phyloP scores from a whole-genome alignment of 2,113 vertebrate genomes.

The Pygoscelis adeliae region DNA sequence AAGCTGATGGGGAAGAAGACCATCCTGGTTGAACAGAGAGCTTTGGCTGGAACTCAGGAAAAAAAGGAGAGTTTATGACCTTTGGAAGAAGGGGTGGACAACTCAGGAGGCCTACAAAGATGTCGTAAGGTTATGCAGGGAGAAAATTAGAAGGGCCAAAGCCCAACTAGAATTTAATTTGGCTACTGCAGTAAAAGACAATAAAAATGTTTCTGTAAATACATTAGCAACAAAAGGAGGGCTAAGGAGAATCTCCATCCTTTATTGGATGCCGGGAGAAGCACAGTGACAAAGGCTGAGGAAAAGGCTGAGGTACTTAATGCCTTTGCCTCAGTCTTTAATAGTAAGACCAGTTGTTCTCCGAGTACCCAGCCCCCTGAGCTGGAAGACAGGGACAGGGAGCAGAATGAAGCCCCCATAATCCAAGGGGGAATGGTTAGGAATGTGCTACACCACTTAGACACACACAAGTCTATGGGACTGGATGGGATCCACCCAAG shows the following conservation, averaged over 20 bases:
- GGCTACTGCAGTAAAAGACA: neutral
- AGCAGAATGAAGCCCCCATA: neutral
- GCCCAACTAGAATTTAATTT: neutral
- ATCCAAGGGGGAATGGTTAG: neutral
- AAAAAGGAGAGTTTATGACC: neutral
- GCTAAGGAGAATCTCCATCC: neutral
- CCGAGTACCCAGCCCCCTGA: neutral
- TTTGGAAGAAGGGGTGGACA: neutral
- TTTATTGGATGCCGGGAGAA: neutral
- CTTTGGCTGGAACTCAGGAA: neutral
- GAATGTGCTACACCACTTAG: neutral
- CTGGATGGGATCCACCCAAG: neutral
- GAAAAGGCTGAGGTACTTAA: neutral
- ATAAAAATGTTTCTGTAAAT: neutral
- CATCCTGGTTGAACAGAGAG: neutral
- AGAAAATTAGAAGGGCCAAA: neutral
- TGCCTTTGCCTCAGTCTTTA: neutral
- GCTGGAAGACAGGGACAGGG: neutral
- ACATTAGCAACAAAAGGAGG: neutral
- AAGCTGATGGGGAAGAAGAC: rapidly evolving
- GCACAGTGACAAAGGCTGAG: neutral
- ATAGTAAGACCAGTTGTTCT: neutral
- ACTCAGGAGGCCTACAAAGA: neutral
- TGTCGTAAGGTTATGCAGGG: neutral
- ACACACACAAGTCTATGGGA: neutral